Evolutionary conservation across 2,113 vertebrate species (phyloP).

Genomic region (Anolis carolinensis): DNA sequence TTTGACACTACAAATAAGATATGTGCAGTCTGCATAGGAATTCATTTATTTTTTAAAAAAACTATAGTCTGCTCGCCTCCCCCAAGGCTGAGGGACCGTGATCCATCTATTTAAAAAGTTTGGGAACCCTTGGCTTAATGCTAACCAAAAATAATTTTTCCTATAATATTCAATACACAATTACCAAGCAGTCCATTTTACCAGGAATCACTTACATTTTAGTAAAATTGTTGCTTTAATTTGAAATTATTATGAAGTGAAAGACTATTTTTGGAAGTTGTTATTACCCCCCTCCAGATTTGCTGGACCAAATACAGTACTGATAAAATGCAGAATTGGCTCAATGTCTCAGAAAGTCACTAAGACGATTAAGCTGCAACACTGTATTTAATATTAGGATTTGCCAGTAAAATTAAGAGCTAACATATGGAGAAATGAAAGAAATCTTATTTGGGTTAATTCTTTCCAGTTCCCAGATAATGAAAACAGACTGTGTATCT

Average conservation of each 20-base stretch:
- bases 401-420: conserved; percentile 27
- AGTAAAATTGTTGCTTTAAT: background rate
- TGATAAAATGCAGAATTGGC: conserved; percentile 36
- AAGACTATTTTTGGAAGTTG: conserved; percentile 16
- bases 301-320: conserved; percentile 28
- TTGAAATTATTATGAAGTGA: background rate
- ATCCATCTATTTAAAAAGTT: too few species aligned
- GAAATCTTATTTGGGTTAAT: conserved; percentile 39
- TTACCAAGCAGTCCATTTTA: background rate
- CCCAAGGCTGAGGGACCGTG: too few species aligned
- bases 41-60: too few species aligned
- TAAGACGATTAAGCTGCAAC: conserved; percentile 32
- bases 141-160: background rate
- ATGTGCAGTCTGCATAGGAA: too few species aligned
- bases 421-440: conserved; percentile 42
- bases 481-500: conserved; percentile 16
- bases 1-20: too few species aligned
- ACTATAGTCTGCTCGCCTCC: too few species aligned
- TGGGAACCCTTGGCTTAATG: too few species aligned
- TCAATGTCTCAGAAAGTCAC: conserved; percentile 22
- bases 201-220: background rate
- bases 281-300: conserved; percentile 8
- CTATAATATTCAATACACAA: background rate
- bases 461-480: background rate
- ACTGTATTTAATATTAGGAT: conserved; percentile 37